Base-by-base conservation (phyloP, 2,797 vertebrate genomes). In the Peromyscus melanophrys region DNA sequence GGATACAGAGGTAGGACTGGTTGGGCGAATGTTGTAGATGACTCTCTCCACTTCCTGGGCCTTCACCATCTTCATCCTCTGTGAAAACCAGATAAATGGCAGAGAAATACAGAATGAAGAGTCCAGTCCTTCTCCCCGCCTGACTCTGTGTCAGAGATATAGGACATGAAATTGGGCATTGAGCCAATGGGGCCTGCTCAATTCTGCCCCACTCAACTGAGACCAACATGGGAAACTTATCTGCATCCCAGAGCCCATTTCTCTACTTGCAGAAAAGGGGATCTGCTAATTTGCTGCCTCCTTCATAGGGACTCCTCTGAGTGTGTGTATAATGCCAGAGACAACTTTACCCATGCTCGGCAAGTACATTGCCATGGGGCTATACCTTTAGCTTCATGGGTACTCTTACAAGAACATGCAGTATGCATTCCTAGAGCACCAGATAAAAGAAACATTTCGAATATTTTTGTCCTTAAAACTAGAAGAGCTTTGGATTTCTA, bases 1-100 rank as follows among this genome's bases (percentile, higher is more conserved):
- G 99, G 98, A 99, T 99, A 98, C 99, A 99, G 99, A 99, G 99
- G 99, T 99, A 99, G 98, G 99, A 99, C 98, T 99, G 99, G 98
- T 98, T 99, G 95, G 99, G 98, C 63, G 98, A 98, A 92, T 98
- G 98, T 88, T 98, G 98, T 43, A 97, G 96, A 90, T 97, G 98
- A 46, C 97, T 98, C 89, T 99, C 99, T n/a, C 98, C 98, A 67
- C 99, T 99, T 46, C 98, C 97, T 31, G 98, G 98, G 98, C 99
- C 99, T 98, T 99, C 99, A 0, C 98, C 99, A 98, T 99, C 99
- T 98, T 99, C 99, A 94, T 99, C 99, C 97, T 99, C 99, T 99
- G 96, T 52, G 46, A n/a, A 69, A 73, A 31, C 0, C 63, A 78
- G 40, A 46, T 40, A 37, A 67, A 59, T 1, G 9, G 40, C 19